Evolutionary conservation across 23 tunicate genomes (phyloP).

Genomic region (Halocynthia roretzi): DNA sequence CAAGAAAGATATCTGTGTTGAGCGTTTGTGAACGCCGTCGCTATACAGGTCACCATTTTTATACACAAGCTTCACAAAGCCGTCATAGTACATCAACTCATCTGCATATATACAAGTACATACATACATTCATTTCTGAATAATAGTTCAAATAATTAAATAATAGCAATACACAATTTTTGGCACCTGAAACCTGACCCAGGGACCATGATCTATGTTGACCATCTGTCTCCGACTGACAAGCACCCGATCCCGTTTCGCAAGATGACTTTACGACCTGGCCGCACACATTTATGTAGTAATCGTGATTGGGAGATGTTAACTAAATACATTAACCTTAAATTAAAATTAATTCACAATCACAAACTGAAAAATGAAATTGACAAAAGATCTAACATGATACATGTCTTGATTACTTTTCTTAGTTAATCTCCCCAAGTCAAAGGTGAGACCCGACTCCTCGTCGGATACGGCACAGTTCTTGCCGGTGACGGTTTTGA

Average conservation of each 20-base stretch:
- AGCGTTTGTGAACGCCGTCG: slow-evolving; percentile 34
- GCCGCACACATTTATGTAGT: slow-evolving; percentile 48
- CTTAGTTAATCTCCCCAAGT: slow-evolving; percentile 39
- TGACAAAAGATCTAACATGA: slow-evolving; percentile 12
- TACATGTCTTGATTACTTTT: slow-evolving; percentile 17
- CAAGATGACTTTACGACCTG: slow-evolving; percentile 25
- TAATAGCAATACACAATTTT: no score
- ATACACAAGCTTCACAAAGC: slow-evolving; percentile 46
- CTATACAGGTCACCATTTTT: slow-evolving; percentile 43
- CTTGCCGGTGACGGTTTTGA: slow-evolving; percentile 35
- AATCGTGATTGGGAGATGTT: slow-evolving; percentile 28
- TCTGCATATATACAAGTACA: slow-evolving; percentile 19
- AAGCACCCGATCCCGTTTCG: slow-evolving; percentile 10
- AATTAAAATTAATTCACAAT: neutral
- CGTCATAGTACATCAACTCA: slow-evolving; percentile 46
- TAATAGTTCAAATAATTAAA: neutral
- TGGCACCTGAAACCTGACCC: slow-evolving; percentile 44
- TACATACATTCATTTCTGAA: neutral
- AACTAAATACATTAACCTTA: slow-evolving; percentile 14
- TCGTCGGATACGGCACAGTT: slow-evolving; percentile 58
- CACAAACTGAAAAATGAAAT: neutral
- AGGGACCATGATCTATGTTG: slow-evolving; percentile 6
- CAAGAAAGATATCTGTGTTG: slow-evolving; percentile 57
- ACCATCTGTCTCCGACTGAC: slow-evolving; percentile 42
- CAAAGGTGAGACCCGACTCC: slow-evolving; percentile 52